phyloP scores from a whole-genome alignment of 2,797 vertebrate genomes.

The Enteromius argenteus region DNA sequence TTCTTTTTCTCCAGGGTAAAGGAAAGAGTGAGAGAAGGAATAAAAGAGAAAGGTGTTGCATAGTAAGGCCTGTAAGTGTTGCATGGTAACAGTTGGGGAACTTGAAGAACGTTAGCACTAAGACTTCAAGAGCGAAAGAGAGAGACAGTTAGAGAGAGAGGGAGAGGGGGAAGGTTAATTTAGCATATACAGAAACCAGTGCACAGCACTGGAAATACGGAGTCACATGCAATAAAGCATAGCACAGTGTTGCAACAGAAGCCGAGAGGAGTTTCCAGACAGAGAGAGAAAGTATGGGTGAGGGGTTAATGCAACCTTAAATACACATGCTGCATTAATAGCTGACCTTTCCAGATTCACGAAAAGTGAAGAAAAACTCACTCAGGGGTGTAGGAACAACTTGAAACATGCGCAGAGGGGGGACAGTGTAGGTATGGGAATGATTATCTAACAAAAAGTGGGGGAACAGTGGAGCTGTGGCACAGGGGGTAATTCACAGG shows the following conservation, averaged over 20 bases:
- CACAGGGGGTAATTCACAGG: not conserved
- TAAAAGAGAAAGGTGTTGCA: constrained; percentile 70
- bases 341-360: constrained; percentile 21
- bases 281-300: constrained; percentile 64
- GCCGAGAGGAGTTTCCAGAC: constrained; percentile 76
- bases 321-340: constrained; percentile 40
- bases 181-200: constrained; percentile 60
- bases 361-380: constrained; percentile 15
- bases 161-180: constrained; percentile 63
- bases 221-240: constrained; percentile 80
- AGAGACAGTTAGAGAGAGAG: constrained; percentile 33
- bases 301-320: constrained; percentile 55
- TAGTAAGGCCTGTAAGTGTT: constrained; percentile 75
- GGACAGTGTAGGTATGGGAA: constrained; percentile 20
- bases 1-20: constrained; percentile 72
- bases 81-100: constrained; percentile 76
- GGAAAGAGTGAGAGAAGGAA: constrained; percentile 58
- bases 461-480: not conserved
- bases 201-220: constrained; percentile 76
- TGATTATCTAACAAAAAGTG: constrained; percentile 12
- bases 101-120: constrained; percentile 66
- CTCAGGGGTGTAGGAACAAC: constrained; percentile 10
- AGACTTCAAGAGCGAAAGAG: constrained; percentile 54
- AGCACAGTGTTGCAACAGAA: constrained; percentile 70
- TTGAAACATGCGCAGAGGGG: not conserved